phyloP scores from a whole-genome alignment of 2,113 vertebrate genomes.

The Clinocottus analis region DNA sequence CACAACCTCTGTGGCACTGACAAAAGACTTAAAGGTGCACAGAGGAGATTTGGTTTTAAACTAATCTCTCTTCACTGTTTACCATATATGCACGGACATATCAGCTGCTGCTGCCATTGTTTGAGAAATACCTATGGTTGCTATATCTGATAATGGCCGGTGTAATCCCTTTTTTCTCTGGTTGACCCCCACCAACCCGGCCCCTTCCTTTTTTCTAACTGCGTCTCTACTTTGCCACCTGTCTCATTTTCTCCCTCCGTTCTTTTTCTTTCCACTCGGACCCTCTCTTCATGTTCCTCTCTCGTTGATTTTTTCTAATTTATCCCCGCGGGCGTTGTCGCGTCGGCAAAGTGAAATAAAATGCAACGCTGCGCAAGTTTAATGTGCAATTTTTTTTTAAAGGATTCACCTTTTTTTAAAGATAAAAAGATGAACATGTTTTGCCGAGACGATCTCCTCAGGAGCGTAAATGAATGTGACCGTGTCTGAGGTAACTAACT shows the following conservation, averaged over 20 bases:
- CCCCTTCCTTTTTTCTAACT: slow-evolving; percentile 31
- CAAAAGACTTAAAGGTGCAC: slow-evolving; percentile 81
- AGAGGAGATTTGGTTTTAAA: slow-evolving; percentile 76
- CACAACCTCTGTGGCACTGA: slow-evolving; percentile 73
- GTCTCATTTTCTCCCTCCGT: slow-evolving; percentile 17
- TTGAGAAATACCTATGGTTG: slow-evolving; percentile 81
- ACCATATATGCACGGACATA: slow-evolving; percentile 82
- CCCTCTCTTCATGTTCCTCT: not conserved
- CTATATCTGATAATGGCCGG: slow-evolving; percentile 74
- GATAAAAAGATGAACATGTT: slow-evolving; percentile 29
- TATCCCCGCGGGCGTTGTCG: not conserved
- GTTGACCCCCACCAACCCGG: slow-evolving; percentile 55
- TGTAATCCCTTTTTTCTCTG: slow-evolving; percentile 67
- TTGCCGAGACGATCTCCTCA: slow-evolving; percentile 50
- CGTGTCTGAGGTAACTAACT: slow-evolving; percentile 26
- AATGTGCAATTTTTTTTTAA: not conserved
- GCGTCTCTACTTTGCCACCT: slow-evolving; percentile 25
- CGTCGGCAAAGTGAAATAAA: not conserved
- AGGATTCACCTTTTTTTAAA: slow-evolving; percentile 9
- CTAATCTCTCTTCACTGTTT: slow-evolving; percentile 82
- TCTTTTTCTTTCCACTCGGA: not conserved
- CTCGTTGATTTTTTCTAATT: not conserved
- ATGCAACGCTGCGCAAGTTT: not conserved
- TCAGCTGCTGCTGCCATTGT: slow-evolving; percentile 75
- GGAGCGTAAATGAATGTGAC: slow-evolving; percentile 62